Percentiles rank a stretch among this genome's conserved stretches.
These are phyloP conservation scores for Rhinoraja longicauda DNA, from an alignment of 2,797 vertebrate species.

Conservation along the genomic window DNA sequence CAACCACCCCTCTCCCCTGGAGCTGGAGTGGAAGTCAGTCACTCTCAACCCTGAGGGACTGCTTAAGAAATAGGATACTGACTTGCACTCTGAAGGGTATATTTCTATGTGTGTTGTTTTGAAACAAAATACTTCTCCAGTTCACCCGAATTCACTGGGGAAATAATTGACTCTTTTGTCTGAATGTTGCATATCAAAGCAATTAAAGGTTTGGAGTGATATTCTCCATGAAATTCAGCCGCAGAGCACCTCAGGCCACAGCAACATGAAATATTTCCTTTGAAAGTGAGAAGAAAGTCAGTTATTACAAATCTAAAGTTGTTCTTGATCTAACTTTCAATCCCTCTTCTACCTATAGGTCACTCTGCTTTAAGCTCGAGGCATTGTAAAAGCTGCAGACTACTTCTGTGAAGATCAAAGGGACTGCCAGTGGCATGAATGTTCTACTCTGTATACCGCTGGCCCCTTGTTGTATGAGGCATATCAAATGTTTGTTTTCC, in stretches of 20 bases:
- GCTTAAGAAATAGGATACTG: not conserved
- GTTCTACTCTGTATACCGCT: conserved; percentile 10
- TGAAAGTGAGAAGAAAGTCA: conserved; percentile 32
- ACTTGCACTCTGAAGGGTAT: not conserved
- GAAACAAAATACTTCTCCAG: not conserved
- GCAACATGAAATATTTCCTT: conserved; percentile 19
- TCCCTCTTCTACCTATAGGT: conserved; percentile 6
- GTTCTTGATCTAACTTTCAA: conserved; percentile 32
- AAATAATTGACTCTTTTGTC: not conserved
- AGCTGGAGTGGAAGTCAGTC: too few relatives aligned
- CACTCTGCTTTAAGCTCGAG: conserved; percentile 27
- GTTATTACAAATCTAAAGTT: conserved; percentile 26
- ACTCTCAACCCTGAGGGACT: too few relatives aligned
- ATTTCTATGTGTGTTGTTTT: not conserved
- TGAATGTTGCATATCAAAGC: not conserved
- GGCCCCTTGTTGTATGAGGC: conserved; percentile 30
- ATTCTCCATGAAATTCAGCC: not conserved
- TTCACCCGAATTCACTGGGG: conserved; percentile 4
- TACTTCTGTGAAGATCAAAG: conserved; percentile 33
- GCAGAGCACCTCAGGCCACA: not conserved
- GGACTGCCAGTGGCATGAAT: not conserved
- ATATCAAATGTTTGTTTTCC: conserved; percentile 39
- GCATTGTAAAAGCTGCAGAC: conserved; percentile 30
- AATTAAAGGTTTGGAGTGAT: not conserved
- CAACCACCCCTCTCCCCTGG: too few relatives aligned